Evolutionary conservation across 1,140 invertebrate species (phyloP).

Genomic region (Drepana arcuata): DNA sequence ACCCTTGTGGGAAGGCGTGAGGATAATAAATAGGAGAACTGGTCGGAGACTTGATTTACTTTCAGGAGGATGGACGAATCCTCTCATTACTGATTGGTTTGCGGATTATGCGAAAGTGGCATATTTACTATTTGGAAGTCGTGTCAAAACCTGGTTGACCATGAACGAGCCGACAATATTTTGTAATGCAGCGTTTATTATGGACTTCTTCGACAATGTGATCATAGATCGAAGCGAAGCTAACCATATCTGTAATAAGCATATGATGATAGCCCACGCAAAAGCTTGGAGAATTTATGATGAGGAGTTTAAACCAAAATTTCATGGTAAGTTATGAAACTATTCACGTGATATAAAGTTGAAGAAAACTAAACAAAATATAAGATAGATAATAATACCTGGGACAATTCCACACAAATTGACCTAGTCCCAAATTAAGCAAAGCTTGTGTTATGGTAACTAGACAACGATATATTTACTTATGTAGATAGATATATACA

Average conservation of each 20-base stretch:
- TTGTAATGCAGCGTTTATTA: conserved; percentile 71
- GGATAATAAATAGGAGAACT: no score
- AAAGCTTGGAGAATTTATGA: conserved; percentile 74
- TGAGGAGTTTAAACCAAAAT: conserved; percentile 16
- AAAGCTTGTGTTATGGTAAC: no score
- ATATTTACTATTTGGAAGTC: conserved; percentile 73
- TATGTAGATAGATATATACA: no score
- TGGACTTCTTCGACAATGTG: conserved; percentile 36
- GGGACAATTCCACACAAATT: no score
- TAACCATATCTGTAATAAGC: conserved; percentile 71
- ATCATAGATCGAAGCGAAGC: neutral
- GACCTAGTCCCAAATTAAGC: no score
- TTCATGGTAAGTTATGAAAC: conserved; percentile 52
- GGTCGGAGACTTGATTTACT: no score
- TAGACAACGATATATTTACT: no score
- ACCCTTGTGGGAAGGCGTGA: no score
- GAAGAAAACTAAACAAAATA: no score
- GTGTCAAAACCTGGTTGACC: conserved; percentile 77
- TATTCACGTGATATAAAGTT: no score
- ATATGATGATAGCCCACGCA: conserved; percentile 73
- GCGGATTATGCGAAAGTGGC: conserved; percentile 74
- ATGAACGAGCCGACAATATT: conserved; percentile 77
- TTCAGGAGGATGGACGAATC: conserved; percentile 76
- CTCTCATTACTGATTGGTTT: conserved; percentile 74
- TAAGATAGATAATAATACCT: no score